A percentile compares a stretch with the other conserved stretches of the same genome.
Evolutionary conservation across 2,113 vertebrate genomes (phyloP).

Genomic region (Ictalurus punctatus): DNA sequence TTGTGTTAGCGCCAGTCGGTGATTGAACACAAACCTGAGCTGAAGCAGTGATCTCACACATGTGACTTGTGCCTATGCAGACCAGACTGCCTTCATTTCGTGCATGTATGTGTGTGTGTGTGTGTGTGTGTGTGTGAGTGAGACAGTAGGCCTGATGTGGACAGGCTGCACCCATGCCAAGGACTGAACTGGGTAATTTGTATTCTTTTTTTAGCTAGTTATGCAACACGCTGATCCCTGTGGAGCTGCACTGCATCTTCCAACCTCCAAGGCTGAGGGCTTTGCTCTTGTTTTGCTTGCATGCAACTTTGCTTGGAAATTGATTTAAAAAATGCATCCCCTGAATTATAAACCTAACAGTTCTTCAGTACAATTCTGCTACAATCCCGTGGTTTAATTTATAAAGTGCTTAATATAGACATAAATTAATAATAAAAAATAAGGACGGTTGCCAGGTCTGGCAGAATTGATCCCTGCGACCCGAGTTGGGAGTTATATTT

Average conservation of each 20-base stretch:
- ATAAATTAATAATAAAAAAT: background rate
- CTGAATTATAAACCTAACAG: background rate
- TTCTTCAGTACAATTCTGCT: background rate
- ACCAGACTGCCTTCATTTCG: background rate
- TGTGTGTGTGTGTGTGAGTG: constrained; percentile 1
- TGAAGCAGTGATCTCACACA: constrained; percentile 1
- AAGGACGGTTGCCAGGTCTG: background rate
- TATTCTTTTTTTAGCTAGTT: constrained; percentile 19
- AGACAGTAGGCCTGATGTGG: constrained; percentile 2
- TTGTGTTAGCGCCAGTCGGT: constrained; percentile 50
- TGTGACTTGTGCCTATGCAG: background rate
- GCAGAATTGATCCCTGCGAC: background rate
- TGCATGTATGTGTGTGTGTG: constrained; percentile 6
- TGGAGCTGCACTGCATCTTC: background rate
- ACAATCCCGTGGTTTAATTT: background rate
- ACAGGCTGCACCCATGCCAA: constrained; percentile 25
- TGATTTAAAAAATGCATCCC: background rate
- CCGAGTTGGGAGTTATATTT: background rate
- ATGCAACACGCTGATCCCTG: constrained; percentile 21
- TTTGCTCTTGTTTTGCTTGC: background rate
- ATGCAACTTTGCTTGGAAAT: background rate
- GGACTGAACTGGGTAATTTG: constrained; percentile 22
- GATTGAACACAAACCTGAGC: constrained; percentile 38
- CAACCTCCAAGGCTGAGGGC: background rate
- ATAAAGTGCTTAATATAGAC: background rate